Evolutionary conservation across 2,113 vertebrate genomes (phyloP).

Genomic region (Megaceryle maxima): DNA sequence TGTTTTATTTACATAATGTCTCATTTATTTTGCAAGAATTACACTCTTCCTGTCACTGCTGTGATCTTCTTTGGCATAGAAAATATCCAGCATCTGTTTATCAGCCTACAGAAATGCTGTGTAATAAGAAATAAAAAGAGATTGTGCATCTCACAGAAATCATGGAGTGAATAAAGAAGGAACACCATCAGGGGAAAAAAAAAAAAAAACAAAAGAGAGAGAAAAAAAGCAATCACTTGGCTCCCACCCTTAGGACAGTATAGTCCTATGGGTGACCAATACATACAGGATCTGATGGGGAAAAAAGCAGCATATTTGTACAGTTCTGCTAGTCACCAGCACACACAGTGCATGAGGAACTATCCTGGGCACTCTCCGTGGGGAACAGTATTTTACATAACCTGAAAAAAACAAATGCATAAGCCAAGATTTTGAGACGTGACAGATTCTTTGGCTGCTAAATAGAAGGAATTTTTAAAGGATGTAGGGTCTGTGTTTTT

Average conservation of each 20-base stretch:
- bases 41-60: conserved; percentile 1
- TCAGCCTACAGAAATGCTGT: conserved; percentile 61
- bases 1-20: conserved; percentile 59
- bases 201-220: background rate
- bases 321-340: background rate
- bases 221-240: background rate
- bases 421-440: conserved; percentile 6
- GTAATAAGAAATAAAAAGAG: conserved; percentile 32
- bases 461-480: conserved; percentile 19
- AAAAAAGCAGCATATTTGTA: background rate
- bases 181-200: background rate
- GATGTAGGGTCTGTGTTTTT: background rate
- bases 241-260: background rate
- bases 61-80: conserved; percentile 40
- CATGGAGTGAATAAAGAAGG: background rate
- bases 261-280: background rate
- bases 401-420: background rate
- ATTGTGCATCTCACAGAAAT: background rate
- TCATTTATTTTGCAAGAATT: conserved; percentile 51
- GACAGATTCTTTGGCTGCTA: background rate
- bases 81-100: conserved; percentile 53
- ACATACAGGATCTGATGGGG: background rate
- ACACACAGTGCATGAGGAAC: background rate
- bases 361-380: background rate
- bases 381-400: conserved; percentile 16